Base-by-base conservation (phyloP, 2,888 invertebrate species). In the Rosalia funebris region DNA sequence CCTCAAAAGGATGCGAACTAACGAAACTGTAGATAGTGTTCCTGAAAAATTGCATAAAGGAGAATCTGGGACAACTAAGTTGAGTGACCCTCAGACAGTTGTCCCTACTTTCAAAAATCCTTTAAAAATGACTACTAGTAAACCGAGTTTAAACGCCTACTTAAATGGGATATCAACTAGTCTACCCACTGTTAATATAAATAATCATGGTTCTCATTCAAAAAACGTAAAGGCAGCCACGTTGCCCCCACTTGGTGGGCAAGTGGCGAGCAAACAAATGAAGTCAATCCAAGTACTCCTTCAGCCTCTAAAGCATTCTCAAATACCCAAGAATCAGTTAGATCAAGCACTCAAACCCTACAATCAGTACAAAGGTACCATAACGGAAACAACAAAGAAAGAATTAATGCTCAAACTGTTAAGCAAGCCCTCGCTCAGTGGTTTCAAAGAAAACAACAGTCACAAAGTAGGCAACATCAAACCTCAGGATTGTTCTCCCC, bases 161-260 rank as follows among this genome's bases (percentile, higher is more conserved):
- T 55, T 60, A 50, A 55, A 64, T 50, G 52, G 56, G 31, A 54
- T 65, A 41, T 20, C 54, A 31, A 41, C 45, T 7, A 52, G n/a
- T 15, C 15, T 34, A 37, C 36, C 41, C 1, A 16, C 46, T 9
- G 41, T 17, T 41, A 42, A 34, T 39, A 25, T 56, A 46, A 46
- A 56, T 50, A 57, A 50, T 36, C 46, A 32, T 48, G 57, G 36
- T 25, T 52, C 57, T 57, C 60, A 68, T 65, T 69, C 76, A 76
- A 75, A 76, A 76, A 76, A 76, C 76, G 75, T 66, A 70, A 66
- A 68, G 65, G 71, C 68, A 73, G 76, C 76, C 76, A 76, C 72
- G 60, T 76, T 75, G 76, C 74, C 69, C 60, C 72, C 60, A 60
- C 71, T 72, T 75, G 74, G 74, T 70, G 73, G 71, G 75, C 75